A percentile compares a stretch with the other conserved stretches of the same genome.
These are phyloP conservation scores for Urocynchramus pylzowi DNA, from an alignment of 2,113 vertebrate genomes.

Conservation along the genomic window DNA sequence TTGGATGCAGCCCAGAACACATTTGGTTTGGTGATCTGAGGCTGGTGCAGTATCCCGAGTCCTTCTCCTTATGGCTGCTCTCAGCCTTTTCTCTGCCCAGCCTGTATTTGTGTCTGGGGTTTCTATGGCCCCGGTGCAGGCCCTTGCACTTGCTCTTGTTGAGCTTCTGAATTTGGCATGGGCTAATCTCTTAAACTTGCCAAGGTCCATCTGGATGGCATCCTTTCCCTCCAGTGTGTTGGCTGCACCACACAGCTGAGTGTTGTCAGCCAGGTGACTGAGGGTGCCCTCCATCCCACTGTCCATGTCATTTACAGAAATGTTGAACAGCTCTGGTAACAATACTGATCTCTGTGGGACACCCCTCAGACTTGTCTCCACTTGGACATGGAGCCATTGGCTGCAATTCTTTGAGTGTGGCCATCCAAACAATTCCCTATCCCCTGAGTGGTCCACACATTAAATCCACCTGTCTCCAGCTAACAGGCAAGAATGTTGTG, in stretches of 20 bases:
- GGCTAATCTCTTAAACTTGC: neutral
- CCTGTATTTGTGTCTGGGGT: neutral
- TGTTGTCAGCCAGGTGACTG: too few species aligned
- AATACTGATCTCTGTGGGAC: neutral
- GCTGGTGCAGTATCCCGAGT: too few species aligned
- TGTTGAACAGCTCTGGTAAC: neutral
- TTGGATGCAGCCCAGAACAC: neutral
- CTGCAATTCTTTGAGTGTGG: neutral
- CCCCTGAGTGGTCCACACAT: neutral
- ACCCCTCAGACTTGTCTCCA: neutral
- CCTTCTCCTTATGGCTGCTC: neutral
- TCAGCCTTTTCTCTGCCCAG: neutral
- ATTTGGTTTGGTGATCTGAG: neutral
- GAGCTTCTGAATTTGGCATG: neutral
- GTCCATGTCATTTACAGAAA: neutral
- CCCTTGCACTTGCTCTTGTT: too few species aligned
- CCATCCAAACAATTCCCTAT: neutral
- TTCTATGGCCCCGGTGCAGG: neutral
- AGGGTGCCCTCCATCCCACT: neutral
- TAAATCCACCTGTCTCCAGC: neutral
- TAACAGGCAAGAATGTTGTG: neutral
- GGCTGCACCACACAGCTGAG: rapidly evolving
- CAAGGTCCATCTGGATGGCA: too few species aligned
- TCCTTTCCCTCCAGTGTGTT: neutral
- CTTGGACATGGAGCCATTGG: neutral